A percentile compares a stretch with the other conserved stretches of the same genome.
phyloP scores from a whole-genome alignment of 2,797 vertebrate species.

The Ceyx erithaca region DNA sequence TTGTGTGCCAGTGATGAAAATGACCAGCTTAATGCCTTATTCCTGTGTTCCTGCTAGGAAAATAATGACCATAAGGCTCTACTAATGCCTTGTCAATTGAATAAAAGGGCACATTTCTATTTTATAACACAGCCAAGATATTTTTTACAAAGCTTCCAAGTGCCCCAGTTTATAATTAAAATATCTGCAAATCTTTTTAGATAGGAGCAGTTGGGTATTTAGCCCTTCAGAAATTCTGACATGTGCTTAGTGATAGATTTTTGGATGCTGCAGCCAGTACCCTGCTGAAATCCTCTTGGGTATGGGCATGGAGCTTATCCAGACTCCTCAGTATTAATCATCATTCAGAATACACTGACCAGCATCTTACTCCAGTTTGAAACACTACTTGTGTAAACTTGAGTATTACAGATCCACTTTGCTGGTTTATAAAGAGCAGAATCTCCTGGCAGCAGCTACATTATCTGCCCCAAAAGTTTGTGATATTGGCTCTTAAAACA shows the following conservation, averaged over 20 bases:
- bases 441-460: neutral
- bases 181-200: neutral
- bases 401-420: neutral
- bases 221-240: neutral
- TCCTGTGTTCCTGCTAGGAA: neutral
- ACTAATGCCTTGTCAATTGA: slow-evolving; percentile 8
- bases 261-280: neutral
- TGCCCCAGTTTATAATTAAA: neutral
- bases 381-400: neutral
- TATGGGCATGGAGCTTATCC: neutral
- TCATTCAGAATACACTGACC: neutral
- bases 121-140: neutral
- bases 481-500: neutral
- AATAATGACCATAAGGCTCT: neutral
- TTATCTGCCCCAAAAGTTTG: neutral
- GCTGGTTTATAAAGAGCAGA: neutral
- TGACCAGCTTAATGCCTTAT: neutral
- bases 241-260: neutral
- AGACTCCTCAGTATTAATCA: neutral
- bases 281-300: neutral
- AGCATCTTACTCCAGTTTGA: neutral
- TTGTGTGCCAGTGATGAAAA: neutral
- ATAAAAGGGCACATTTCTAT: neutral
- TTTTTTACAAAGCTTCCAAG: neutral
- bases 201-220: neutral